Conservation (phyloP, 1,140 invertebrate genomes). For the Musca domestica region DNA sequence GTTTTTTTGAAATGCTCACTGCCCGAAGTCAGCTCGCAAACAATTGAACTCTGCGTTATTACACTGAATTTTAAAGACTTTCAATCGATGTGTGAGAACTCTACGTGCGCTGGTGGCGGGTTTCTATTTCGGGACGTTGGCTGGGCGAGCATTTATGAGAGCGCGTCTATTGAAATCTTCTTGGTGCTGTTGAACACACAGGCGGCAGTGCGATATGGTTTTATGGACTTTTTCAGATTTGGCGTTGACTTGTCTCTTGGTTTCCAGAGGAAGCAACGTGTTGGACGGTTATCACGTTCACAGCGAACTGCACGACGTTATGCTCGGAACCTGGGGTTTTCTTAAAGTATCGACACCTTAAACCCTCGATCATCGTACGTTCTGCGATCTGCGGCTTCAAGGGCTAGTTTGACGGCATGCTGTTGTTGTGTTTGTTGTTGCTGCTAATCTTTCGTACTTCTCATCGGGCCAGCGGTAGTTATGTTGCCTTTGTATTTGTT, state of each 20-base stretch:
- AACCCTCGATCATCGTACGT: no score
- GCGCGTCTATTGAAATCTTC: background rate
- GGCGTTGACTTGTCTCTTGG: no score
- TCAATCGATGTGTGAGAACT: background rate
- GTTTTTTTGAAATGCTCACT: slow-evolving; percentile 24
- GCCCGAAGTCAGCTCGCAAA: slow-evolving; percentile 31
- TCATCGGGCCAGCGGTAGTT: background rate
- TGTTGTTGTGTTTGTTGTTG: background rate
- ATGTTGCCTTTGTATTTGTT: background rate
- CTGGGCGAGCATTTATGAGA: background rate
- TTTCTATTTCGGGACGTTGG: background rate
- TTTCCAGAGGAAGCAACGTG: no score
- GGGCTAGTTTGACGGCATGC: background rate
- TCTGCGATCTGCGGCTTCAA: background rate
- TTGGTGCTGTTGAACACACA: background rate
- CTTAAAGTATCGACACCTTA: slow-evolving; percentile 20
- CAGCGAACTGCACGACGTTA: slow-evolving; percentile 17
- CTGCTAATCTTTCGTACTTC: background rate
- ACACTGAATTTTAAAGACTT: slow-evolving; percentile 31
- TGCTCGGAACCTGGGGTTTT: slow-evolving; percentile 17
- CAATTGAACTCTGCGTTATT: slow-evolving; percentile 28
- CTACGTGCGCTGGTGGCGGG: background rate
- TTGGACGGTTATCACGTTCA: slow-evolving; percentile 16
- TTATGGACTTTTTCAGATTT: background rate
- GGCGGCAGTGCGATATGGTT: background rate